Evolutionary conservation across 2,113 vertebrate genomes (phyloP).

Genomic region (Jaculus jaculus): DNA sequence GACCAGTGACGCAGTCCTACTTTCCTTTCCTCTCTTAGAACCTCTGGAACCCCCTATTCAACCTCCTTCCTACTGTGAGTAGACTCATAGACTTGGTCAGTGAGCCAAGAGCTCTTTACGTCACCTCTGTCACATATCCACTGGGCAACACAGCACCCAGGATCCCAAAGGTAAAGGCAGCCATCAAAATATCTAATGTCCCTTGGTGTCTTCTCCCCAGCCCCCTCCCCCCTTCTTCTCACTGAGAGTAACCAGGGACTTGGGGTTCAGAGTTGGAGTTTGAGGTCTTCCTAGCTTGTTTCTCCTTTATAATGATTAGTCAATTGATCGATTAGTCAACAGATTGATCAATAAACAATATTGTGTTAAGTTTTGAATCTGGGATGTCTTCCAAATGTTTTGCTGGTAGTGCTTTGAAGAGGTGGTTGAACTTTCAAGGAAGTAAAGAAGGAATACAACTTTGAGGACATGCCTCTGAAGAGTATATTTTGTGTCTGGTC

Average conservation of each 20-base stretch:
- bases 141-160: background rate
- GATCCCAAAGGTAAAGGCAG: background rate
- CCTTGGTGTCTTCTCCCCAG: background rate
- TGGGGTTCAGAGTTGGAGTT: background rate
- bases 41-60: background rate
- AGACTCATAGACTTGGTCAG: too few relatives aligned
- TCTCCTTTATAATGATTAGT: too few relatives aligned
- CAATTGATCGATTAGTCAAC: background rate
- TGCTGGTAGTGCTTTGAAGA: background rate
- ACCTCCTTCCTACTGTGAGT: background rate
- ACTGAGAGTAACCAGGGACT: background rate
- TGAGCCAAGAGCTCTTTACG: background rate
- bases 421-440: background rate
- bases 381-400: background rate
- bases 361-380: background rate
- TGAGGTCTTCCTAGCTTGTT: too few relatives aligned
- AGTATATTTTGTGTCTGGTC: background rate
- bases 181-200: background rate
- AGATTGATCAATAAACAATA: background rate
- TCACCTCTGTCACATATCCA: background rate
- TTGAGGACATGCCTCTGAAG: too few relatives aligned
- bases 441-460: background rate
- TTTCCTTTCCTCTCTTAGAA: background rate
- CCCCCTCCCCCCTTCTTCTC: background rate
- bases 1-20: background rate